Base-by-base conservation (phyloP, 2,888 invertebrate genomes). In the Ectropis crepuscularia region DNA sequence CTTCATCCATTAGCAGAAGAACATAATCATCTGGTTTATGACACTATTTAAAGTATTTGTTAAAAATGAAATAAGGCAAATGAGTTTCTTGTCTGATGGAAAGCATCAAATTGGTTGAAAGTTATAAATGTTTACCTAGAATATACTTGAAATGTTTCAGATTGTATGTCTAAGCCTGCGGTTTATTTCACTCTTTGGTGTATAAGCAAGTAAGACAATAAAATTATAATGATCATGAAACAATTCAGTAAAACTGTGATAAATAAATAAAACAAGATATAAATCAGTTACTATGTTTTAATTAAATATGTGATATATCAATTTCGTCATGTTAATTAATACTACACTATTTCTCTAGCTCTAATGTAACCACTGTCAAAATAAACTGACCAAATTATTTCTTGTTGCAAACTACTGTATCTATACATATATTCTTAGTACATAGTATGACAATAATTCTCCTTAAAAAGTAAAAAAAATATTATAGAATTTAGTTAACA, bases 301-400 rank as follows among this genome's bases (percentile, higher is more conserved):
- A 55, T 46, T 42, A 57, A 57, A 48, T 59, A 58, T 37, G 51
- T 16, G 43, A 57, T 57, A 57, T 54, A 28, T 28, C 16, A 28
- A 28, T 54, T 50, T 10, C 54, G 41, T 12, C 50, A 43, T 54
- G 43, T 57, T 61, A 55, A 62, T 42, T 42, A 61, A 55, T 65
- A 64, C 65, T 65, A 69, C 45, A 63, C 61, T 61, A 63, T 65
- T 65, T 63, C 37, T 63, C 49, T 65, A 63, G 58, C 63, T 50
- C 64, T 67, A 64, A 59, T 41, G 6, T 41, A 59, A 41, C 41
- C 41, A 47, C 28, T 48, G 36, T 60, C n/a, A 60, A 63, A 49
- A 12, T 16, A 59, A 60, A 63, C 37, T 57, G 28, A 54, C 61
- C 47, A 63, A 28, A 10, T 28, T 10, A n/a, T 42, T 42, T 41